Base-by-base conservation (phyloP, 2,797 vertebrate species). In the Darevskia nairensis region DNA sequence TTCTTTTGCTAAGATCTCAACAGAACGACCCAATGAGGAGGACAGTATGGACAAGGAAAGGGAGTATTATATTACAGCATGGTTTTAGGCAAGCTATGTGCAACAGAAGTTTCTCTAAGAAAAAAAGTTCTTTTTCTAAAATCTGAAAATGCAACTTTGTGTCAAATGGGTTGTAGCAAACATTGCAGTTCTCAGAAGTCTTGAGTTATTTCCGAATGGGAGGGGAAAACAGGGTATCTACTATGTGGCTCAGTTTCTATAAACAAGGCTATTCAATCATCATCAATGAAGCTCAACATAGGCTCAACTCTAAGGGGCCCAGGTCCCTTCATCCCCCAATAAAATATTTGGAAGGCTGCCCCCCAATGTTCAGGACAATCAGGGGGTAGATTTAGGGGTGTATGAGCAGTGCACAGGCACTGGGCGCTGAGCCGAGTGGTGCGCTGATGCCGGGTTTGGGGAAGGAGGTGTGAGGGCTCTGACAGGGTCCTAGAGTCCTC, bases 1-100 rank as follows among this genome's bases (percentile, higher is more conserved):
- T 55, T 55, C 50, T 91, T 81, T 46, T 93, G 69, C 8, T 86
- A 88, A 91, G 87, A 91, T 82, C 41, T 0, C 0, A n/a, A 76
- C 44, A 82, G 84, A 82, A 92, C 89, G 84, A 29, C 13, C 32
- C 80, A 78, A 27, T 69, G 68, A 79, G 35, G 71, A 87, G 13
- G 25, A 32, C 21, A 39, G 41, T n/a, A 10, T 1, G 10, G 1
- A 15, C 29, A 35, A 75, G 27, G 1, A 2, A 7, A 84, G 32
- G 2, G 2, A 77, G 69, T 41, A 74, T 44, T 71, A 72, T 80
- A 84, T 59, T 74, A 44, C 76, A 27, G 77, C 21, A 19, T 23
- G 11, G 10, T 55, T 41, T 59, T 29, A 81, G 69, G n/a, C 55
- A 75, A 85, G 9, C 50, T 35, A 29, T 39, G 29, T 41, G 29